Percentiles rank a stretch among this genome's conserved stretches.
These are phyloP conservation scores for Oncorhynchus clarkii DNA, from an alignment of 2,113 vertebrate species.

Conservation along the genomic window DNA sequence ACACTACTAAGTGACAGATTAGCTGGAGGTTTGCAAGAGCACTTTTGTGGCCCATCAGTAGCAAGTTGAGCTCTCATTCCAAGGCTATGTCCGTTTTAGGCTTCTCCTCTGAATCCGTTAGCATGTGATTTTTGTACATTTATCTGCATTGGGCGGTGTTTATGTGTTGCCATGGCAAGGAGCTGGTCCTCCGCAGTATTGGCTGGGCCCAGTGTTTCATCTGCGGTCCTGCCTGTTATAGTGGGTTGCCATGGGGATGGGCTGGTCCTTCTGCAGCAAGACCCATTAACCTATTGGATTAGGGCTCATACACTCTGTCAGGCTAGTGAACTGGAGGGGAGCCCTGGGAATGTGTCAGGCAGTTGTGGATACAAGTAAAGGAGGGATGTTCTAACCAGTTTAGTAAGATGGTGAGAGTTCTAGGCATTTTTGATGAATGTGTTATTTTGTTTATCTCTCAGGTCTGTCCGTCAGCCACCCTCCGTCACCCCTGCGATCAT, in stretches of 20 bases:
- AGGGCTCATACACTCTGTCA: slow-evolving; percentile 7
- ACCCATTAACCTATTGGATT: background rate
- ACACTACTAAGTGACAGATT: too few species aligned
- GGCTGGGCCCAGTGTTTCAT: background rate
- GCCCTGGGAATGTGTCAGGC: background rate
- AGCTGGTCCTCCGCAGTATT: background rate
- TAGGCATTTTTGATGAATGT: background rate
- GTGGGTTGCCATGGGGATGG: slow-evolving; percentile 2
- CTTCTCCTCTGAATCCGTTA: too few species aligned
- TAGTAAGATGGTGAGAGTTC: background rate
- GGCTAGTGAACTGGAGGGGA: background rate
- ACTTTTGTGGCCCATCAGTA: too few species aligned
- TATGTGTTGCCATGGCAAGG: slow-evolving; percentile 2
- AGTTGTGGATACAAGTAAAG: background rate
- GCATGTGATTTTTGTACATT: background rate
- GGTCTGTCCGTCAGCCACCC: slow-evolving; percentile 74
- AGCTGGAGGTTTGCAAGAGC: too few species aligned
- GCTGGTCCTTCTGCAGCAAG: background rate
- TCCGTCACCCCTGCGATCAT: slow-evolving; percentile 75
- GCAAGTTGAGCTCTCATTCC: too few species aligned
- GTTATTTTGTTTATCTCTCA: slow-evolving; percentile 52
- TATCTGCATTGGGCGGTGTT: background rate
- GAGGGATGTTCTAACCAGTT: background rate
- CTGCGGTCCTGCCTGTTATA: background rate
- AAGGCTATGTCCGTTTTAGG: too few species aligned